Conservation (phyloP, 2,113 vertebrate species). For the Balaeniceps rex region DNA sequence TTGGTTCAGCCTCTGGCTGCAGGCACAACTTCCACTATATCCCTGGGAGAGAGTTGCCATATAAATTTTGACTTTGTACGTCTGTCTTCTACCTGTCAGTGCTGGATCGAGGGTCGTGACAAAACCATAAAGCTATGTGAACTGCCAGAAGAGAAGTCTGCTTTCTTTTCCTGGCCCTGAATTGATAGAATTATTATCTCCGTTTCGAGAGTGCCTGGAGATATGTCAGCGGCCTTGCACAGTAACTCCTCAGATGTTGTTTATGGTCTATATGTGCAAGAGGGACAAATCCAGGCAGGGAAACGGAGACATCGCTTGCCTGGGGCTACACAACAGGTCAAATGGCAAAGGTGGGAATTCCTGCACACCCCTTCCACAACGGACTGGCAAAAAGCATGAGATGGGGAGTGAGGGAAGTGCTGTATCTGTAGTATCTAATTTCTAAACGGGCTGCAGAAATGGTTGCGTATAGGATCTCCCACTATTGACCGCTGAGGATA, state of each 20-base stretch:
- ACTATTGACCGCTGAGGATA: background rate
- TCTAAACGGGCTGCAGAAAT: background rate
- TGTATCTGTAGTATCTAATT: background rate
- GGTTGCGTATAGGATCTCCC: background rate
- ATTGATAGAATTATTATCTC: background rate
- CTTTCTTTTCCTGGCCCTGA: background rate
- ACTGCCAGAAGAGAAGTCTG: background rate
- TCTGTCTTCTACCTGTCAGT: background rate
- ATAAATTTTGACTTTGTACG: background rate
- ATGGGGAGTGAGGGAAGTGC: background rate
- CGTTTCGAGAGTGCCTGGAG: background rate
- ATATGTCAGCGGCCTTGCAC: background rate
- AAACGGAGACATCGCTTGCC: accelerated
- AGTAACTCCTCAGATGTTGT: background rate
- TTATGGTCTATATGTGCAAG: background rate
- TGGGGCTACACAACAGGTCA: background rate
- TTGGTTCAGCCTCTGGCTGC: background rate
- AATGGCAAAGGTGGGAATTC: background rate
- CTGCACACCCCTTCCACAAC: background rate
- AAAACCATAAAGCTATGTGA: background rate
- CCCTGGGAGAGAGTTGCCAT: background rate
- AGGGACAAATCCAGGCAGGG: background rate
- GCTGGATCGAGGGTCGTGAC: background rate
- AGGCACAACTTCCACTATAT: background rate
- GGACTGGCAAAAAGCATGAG: background rate